phyloP scores from a whole-genome alignment of 2,888 invertebrate genomes.

The Trissolcus japonicus region DNA sequence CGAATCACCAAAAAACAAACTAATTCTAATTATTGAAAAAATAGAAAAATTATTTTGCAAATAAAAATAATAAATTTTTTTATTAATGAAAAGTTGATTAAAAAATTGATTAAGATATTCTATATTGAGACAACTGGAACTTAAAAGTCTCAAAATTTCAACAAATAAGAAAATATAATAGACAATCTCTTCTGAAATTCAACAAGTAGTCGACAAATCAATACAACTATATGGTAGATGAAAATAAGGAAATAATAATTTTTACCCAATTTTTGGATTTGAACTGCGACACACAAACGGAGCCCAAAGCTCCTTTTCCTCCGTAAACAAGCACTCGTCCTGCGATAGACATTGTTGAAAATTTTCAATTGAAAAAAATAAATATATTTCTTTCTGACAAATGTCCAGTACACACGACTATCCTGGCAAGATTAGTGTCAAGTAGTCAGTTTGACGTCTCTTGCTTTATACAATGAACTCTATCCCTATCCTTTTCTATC shows the following conservation, averaged over 20 bases:
- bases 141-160: not conserved
- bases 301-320: conserved; percentile 96
- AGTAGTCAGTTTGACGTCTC: too few relatives aligned
- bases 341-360: conserved; percentile 74
- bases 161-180: not conserved
- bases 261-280: conserved; percentile 92
- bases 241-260: conserved; percentile 52
- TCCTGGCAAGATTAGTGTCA: too few relatives aligned
- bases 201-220: conserved; percentile 46
- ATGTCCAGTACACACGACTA: too few relatives aligned
- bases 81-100: not conserved
- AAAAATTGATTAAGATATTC: too few relatives aligned
- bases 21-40: not conserved
- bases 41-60: not conserved
- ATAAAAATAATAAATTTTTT: not conserved
- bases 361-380: too few relatives aligned
- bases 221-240: not conserved
- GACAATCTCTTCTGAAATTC: conserved; percentile 15
- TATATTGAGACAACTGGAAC: too few relatives aligned
- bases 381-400: too few relatives aligned
- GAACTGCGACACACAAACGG: conserved; percentile 90
- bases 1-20: not conserved
- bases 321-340: conserved; percentile 94
- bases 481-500: not conserved
- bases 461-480: not conserved